phyloP scores from a whole-genome alignment of 2,797 vertebrate genomes.

The Hipposideros larvatus region DNA sequence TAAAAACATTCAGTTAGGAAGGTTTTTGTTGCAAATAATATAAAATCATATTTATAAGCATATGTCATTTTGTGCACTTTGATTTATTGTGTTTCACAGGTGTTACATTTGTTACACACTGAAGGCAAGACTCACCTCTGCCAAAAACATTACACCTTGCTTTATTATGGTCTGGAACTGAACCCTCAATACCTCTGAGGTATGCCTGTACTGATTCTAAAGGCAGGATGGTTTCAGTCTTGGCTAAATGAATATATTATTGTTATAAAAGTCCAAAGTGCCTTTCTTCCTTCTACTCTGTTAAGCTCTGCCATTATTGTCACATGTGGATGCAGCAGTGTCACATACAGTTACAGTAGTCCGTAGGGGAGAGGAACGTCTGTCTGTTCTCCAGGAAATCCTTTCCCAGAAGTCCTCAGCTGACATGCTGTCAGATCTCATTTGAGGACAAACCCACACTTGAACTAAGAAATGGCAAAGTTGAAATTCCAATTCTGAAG shows the following conservation, averaged over 20 bases:
- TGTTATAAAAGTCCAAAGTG: background rate
- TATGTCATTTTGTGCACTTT: background rate
- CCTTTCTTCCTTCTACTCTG: background rate
- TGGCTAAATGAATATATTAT: background rate
- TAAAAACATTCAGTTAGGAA: background rate
- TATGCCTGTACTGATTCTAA: background rate
- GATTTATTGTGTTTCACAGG: background rate
- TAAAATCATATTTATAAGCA: background rate
- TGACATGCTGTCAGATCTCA: background rate
- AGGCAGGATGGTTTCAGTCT: slow-evolving; percentile 10
- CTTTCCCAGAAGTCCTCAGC: background rate
- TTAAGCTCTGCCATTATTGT: background rate
- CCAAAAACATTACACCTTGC: no score
- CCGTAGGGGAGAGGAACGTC: background rate
- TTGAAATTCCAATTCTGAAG: background rate
- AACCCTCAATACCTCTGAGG: background rate
- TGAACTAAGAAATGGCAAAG: slow-evolving; percentile 23
- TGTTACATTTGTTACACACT: background rate
- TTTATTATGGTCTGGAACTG: background rate
- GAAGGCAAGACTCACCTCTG: no score
- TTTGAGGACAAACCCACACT: background rate
- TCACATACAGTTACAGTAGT: background rate
- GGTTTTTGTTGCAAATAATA: background rate
- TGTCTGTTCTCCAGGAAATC: background rate
- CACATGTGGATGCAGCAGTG: background rate